Conservation (phyloP, 2,797 vertebrate species). For the Smutsia gigantea region DNA sequence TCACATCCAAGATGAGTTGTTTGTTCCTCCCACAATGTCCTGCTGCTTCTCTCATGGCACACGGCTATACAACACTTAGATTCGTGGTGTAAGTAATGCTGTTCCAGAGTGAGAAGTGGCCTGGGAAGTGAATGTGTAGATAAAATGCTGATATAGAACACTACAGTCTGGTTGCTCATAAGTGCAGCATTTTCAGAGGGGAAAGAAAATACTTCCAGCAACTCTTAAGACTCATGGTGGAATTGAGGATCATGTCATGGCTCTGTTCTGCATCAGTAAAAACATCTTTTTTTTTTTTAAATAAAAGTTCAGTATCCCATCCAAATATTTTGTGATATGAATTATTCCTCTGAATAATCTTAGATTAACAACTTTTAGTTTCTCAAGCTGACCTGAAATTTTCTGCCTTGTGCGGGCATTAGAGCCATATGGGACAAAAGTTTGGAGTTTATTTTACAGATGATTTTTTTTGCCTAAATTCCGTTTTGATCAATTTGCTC, state of each 20-base stretch:
- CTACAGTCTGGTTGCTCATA: neutral
- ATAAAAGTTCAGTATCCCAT: neutral
- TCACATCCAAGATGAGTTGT: neutral
- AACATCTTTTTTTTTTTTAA: neutral
- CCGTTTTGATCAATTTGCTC: conserved; percentile 17
- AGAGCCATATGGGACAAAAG: neutral
- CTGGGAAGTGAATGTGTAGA: neutral
- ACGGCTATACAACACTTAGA: neutral
- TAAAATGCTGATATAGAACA: neutral
- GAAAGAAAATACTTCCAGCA: neutral
- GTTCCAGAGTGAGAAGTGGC: neutral
- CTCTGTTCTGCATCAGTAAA: neutral
- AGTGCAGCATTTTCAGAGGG: neutral
- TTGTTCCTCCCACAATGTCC: neutral
- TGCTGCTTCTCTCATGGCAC: neutral
- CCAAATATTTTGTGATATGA: neutral
- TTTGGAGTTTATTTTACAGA: neutral
- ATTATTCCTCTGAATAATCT: neutral
- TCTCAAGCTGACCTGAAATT: neutral
- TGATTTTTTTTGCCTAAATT: neutral
- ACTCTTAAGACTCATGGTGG: neutral
- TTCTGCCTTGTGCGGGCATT: neutral
- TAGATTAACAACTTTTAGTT: neutral
- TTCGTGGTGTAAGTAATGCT: neutral
- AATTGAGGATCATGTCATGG: neutral